phyloP scores from a whole-genome alignment of 2,113 vertebrate species.

The Sinocyclocheilus grahami region DNA sequence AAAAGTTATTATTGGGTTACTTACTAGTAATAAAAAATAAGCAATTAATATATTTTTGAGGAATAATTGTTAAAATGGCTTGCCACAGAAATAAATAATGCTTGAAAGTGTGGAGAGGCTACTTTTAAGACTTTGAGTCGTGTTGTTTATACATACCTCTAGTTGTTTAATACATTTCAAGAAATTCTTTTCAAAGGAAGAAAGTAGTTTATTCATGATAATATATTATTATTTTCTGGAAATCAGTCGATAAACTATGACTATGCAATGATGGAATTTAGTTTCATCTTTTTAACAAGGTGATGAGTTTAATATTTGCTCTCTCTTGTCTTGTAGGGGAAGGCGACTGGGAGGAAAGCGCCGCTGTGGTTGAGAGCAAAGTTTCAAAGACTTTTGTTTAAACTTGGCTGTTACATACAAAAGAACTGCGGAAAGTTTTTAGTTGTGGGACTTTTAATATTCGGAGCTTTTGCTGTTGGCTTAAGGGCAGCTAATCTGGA shows the following conservation, averaged over 20 bases:
- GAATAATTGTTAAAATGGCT: not conserved
- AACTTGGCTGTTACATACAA: conserved; percentile 98
- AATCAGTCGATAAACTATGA: not conserved
- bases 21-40: not conserved
- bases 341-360: conserved; percentile 93
- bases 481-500: conserved; percentile 96
- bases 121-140: not conserved
- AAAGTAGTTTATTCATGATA: not conserved
- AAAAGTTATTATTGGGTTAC: not conserved
- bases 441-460: conserved; percentile 97
- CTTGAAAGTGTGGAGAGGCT: not conserved
- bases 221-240: not conserved
- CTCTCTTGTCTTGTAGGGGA: conserved; percentile 85
- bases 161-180: conserved; percentile 11
- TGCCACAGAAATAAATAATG: not conserved
- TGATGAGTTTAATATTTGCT: conserved; percentile 49
- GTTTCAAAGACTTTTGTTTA: conserved; percentile 98
- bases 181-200: not conserved
- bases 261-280: not conserved
- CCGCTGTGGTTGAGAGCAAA: conserved; percentile 97
- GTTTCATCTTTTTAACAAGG: not conserved
- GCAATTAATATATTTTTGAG: not conserved
- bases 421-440: conserved; percentile 99
- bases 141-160: not conserved
- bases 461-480: conserved; percentile 98